phyloP scores from a whole-genome alignment of 53 echinoderm and acorn worm species.

The Temnopleurus reevesii region DNA sequence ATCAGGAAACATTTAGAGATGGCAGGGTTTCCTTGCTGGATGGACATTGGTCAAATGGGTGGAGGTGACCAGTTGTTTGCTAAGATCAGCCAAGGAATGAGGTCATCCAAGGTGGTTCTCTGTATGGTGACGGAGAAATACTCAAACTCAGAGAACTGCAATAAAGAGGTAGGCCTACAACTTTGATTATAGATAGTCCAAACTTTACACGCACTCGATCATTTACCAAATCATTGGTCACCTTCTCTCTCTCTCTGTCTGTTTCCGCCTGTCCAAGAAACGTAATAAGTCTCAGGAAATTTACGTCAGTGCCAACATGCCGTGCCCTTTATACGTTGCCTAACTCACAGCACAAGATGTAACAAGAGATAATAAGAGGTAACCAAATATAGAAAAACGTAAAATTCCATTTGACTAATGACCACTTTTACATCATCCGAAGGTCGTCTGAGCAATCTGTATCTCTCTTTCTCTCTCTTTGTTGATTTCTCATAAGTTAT shows the following conservation, averaged over 20 bases:
- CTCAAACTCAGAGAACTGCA: conserved; percentile 89
- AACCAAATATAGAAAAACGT: too few species aligned
- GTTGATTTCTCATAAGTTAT: too few species aligned
- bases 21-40: conserved; percentile 90
- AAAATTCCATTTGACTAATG: too few species aligned
- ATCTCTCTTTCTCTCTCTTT: too few species aligned
- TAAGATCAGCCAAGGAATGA: conserved; percentile 91
- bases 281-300: background rate
- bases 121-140: conserved; percentile 93
- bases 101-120: conserved; percentile 85
- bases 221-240: background rate
- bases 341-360: too few species aligned
- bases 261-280: background rate
- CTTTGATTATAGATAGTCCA: background rate
- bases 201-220: too few species aligned
- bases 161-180: conserved; percentile 86
- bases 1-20: conserved; percentile 84
- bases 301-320: too few species aligned
- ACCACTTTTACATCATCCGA: too few species aligned
- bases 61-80: conserved; percentile 88
- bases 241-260: too few species aligned
- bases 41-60: conserved; percentile 98
- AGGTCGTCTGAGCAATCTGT: too few species aligned
- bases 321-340: too few species aligned
- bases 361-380: too few species aligned